Conservation (phyloP, 1,140 invertebrate genomes). For the Proctacanthus coquilletti region DNA sequence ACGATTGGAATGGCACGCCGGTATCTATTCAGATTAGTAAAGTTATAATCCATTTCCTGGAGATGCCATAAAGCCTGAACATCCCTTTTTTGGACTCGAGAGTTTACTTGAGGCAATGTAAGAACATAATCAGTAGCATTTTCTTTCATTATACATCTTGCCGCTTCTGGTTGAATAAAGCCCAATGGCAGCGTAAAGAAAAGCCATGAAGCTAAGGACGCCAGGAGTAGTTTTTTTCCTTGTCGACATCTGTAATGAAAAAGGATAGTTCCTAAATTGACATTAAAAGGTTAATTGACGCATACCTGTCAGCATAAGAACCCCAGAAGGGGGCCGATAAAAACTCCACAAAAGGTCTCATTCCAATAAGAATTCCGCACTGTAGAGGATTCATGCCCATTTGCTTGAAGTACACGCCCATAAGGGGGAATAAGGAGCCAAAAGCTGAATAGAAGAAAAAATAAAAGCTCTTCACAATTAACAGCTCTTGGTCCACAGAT, state of each 20-base stretch:
- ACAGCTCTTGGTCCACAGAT: slow-evolving; percentile 70
- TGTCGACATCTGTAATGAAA: slow-evolving; percentile 51
- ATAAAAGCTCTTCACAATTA: slow-evolving; percentile 93
- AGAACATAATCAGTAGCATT: slow-evolving; percentile 45
- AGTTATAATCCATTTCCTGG: too few relatives aligned
- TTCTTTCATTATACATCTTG: slow-evolving; percentile 61
- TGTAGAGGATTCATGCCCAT: slow-evolving; percentile 95
- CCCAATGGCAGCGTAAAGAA: slow-evolving; percentile 91
- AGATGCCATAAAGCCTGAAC: too few relatives aligned
- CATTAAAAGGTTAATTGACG: not conserved
- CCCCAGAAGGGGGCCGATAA: slow-evolving; percentile 97
- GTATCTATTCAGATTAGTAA: too few relatives aligned
- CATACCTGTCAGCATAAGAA: slow-evolving; percentile 72
- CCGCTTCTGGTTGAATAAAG: slow-evolving; percentile 84
- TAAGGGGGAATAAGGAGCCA: slow-evolving; percentile 90
- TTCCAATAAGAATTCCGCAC: slow-evolving; percentile 80
- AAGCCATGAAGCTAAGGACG: slow-evolving; percentile 86
- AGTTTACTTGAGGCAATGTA: too few relatives aligned
- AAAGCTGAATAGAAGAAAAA: slow-evolving; percentile 99
- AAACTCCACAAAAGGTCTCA: slow-evolving; percentile 93
- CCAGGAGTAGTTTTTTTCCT: slow-evolving; percentile 75
- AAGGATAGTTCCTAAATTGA: slow-evolving; percentile 2
- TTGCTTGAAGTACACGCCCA: slow-evolving; percentile 98
- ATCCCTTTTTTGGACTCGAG: too few relatives aligned
- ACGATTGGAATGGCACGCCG: too few relatives aligned